Base-by-base conservation (phyloP, 2,888 invertebrate species). In the Conomelus anceps region DNA sequence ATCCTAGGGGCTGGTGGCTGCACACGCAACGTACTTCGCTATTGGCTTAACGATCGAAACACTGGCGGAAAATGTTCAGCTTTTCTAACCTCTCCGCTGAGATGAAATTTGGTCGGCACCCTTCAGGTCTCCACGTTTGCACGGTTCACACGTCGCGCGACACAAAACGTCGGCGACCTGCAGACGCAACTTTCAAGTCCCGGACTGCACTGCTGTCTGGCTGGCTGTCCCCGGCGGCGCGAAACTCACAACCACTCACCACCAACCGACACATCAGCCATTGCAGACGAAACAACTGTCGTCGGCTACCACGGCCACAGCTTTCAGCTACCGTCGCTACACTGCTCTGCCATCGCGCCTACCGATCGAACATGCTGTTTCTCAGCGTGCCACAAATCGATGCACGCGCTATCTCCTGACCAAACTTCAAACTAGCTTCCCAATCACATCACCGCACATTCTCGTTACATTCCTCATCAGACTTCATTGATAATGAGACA, bases 301-400 rank as follows among this genome's bases (percentile, higher is more conserved):
- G 22, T 13, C 85, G 29, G 86, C 86, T 22, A 86, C 34, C 17
- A 17, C 85, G 23, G 85, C 22, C 88, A 23, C 24, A 22, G 22
- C 89, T 63, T 63, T n/a, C 63, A n/a, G 1, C 63, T 7, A 41
- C 29, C 22, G 89, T 84, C 89, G 86, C 89, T 17, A 41, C 86
- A 41, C 20, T 63, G 63, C 63, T 1, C 63, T n/a, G n/a, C 22
- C 89, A 23, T 84, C 63, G 23, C 89, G 22, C 23, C 20, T 22
- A 87, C 86, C 89, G 89, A 89, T 89, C 89, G 89, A 89, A 89
- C 89, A 86, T 89, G 89, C 89, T 63, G 29, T 22, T 22, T 9
- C 26, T 22, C 89, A 24, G 63, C n/a, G 3, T 20, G 63, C 63
- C n/a, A 63, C 7, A 6, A 1, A 63, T 6, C 63, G 63, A 20